Evolutionary conservation across 2,113 vertebrate genomes (phyloP).

Genomic region (Pterocles burchelli): DNA sequence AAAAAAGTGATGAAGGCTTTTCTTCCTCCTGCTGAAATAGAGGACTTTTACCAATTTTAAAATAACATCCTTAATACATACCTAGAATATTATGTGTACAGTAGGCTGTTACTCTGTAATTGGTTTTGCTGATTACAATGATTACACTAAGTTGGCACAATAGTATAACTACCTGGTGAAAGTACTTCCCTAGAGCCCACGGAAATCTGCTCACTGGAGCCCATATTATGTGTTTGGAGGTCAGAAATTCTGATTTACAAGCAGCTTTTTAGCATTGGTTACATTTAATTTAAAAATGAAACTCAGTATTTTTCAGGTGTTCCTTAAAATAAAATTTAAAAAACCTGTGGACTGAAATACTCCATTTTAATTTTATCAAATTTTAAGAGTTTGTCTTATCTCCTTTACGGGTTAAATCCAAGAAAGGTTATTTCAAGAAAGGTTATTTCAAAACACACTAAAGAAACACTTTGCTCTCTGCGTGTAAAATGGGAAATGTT

Average conservation of each 20-base stretch:
- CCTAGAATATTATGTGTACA: neutral
- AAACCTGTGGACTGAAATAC: neutral
- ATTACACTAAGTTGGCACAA: slow-evolving; percentile 33
- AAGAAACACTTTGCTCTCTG: neutral
- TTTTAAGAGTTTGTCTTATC: neutral
- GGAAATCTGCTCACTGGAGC: neutral
- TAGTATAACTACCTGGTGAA: neutral
- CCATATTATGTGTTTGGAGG: neutral
- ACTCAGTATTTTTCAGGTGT: neutral
- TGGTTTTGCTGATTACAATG: slow-evolving; percentile 30
- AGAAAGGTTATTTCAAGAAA: neutral
- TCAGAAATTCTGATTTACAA: neutral
- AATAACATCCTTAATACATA: slow-evolving; percentile 19
- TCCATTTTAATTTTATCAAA: neutral
- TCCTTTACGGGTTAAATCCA: neutral
- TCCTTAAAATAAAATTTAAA: neutral
- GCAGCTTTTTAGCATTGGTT: neutral
- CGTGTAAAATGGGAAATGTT: neutral
- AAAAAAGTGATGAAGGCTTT: neutral
- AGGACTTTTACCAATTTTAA: slow-evolving; percentile 17
- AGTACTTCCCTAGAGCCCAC: neutral
- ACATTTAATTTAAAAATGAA: neutral
- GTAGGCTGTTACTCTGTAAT: neutral
- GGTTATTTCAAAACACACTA: neutral
- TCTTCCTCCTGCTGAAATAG: neutral